Percentiles rank a stretch among this genome's conserved stretches.
Conservation (phyloP, 2,113 vertebrate species). For the Rhinoptilus africanus region DNA sequence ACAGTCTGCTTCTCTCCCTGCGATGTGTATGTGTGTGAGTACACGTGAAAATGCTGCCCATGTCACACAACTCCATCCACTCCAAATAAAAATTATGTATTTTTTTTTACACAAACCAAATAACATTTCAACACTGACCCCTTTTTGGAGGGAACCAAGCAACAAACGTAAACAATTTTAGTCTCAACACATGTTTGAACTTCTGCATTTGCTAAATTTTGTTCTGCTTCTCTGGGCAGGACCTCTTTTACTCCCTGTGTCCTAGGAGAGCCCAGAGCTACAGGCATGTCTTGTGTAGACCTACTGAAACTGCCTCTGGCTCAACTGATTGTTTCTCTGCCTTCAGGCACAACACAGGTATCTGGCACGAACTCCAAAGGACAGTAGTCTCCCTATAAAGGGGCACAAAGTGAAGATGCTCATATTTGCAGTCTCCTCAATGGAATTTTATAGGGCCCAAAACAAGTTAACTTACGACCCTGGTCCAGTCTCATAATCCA, state of each 20-base stretch:
- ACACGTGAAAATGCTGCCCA: background rate
- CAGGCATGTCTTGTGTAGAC: background rate
- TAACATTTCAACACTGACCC: background rate
- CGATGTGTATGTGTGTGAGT: background rate
- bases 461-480: background rate
- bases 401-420: background rate
- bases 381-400: background rate
- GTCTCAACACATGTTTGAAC: background rate
- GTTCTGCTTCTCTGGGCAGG: background rate
- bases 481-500: background rate
- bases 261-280: background rate
- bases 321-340: background rate
- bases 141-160: background rate
- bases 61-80: background rate
- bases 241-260: background rate
- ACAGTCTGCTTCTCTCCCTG: background rate
- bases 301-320: constrained; percentile 9
- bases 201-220: background rate
- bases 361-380: background rate
- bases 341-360: background rate
- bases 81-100: background rate
- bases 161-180: background rate
- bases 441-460: background rate
- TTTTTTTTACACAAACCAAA: background rate
- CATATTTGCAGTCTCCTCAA: background rate